These are phyloP conservation scores for Deroplatys truncata DNA, from an alignment of 2,888 invertebrate genomes.

Conservation along the genomic window DNA sequence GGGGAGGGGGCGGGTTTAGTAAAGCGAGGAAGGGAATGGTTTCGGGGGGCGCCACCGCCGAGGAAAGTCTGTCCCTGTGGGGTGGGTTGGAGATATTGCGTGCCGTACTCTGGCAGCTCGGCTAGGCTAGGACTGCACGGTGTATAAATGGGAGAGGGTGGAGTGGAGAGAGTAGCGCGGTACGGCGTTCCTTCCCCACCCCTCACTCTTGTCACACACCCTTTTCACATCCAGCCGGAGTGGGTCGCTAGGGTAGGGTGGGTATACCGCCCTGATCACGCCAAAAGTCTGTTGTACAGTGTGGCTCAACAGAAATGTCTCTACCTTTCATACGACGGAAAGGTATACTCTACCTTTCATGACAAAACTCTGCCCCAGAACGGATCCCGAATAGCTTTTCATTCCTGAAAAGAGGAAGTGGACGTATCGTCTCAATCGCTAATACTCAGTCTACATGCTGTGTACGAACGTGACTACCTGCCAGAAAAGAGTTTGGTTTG, in stretches of 20 bases:
- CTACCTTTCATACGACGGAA: not conserved
- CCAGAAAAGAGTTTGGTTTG: too few relatives aligned
- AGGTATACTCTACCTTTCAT: too few relatives aligned
- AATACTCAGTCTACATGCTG: too few relatives aligned
- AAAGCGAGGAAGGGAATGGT: not conserved
- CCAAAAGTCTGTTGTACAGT: not conserved
- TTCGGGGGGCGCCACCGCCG: not conserved
- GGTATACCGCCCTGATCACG: not conserved
- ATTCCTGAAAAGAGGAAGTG: too few relatives aligned
- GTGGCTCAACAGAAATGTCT: not conserved
- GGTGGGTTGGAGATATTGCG: slow-evolving; percentile 27
- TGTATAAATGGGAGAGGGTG: slow-evolving; percentile 27
- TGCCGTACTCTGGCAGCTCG: slow-evolving; percentile 34
- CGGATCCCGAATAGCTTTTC: too few relatives aligned
- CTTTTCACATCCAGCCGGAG: slow-evolving; percentile 10
- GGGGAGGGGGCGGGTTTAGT: slow-evolving; percentile 1
- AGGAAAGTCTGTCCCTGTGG: slow-evolving; percentile 15
- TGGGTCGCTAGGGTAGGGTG: not conserved
- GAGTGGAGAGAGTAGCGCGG: not conserved
- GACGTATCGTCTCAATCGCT: too few relatives aligned
- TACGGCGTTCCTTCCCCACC: not conserved
- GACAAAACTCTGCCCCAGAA: too few relatives aligned
- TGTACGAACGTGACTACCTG: too few relatives aligned
- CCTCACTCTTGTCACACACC: slow-evolving; percentile 18
- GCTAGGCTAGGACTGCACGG: not conserved